phyloP scores from a whole-genome alignment of 1,140 invertebrate species.

The Heliconius himera region DNA sequence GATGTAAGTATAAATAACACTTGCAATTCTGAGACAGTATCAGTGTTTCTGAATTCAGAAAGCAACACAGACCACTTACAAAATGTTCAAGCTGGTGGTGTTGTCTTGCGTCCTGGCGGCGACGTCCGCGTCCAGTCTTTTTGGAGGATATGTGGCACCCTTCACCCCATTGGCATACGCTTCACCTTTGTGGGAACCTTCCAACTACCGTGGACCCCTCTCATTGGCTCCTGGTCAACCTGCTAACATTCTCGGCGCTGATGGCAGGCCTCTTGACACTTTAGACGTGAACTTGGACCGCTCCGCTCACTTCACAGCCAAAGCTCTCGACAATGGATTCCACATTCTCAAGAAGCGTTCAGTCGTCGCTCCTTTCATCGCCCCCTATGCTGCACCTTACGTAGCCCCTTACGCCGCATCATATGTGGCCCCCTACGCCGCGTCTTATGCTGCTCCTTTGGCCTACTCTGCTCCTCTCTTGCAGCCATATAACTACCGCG shows the following conservation, averaged over 20 bases:
- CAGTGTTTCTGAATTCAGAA: constrained; percentile 56
- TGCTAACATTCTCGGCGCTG: constrained; percentile 65
- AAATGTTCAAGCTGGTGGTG: constrained; percentile 80
- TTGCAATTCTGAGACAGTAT: constrained; percentile 42
- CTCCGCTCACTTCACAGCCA: constrained; percentile 69
- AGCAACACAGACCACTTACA: constrained; percentile 74
- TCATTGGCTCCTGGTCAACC: constrained; percentile 71
- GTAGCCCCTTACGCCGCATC: constrained; percentile 33
- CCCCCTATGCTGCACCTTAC: constrained; percentile 47
- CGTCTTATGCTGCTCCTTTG: constrained; percentile 35
- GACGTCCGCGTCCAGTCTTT: constrained; percentile 19
- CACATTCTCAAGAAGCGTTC: constrained; percentile 56
- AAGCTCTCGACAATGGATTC: constrained; percentile 51
- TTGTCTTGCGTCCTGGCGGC: constrained; percentile 67
- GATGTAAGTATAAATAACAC: constrained; percentile 58
- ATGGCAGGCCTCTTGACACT: constrained; percentile 76
- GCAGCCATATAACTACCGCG: constrained; percentile 62
- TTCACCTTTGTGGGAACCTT: constrained; percentile 36
- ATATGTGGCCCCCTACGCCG: constrained; percentile 7
- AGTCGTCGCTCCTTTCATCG: constrained; percentile 36
- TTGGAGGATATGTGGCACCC: constrained; percentile 42
- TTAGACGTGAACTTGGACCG: constrained; percentile 75
- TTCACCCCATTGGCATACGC: constrained; percentile 34
- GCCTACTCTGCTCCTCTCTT: constrained; percentile 26
- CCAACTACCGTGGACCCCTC: constrained; percentile 68